These are phyloP conservation scores for Standfussiana lucernea DNA, from an alignment of 2,888 invertebrate species.

Conservation along the genomic window DNA sequence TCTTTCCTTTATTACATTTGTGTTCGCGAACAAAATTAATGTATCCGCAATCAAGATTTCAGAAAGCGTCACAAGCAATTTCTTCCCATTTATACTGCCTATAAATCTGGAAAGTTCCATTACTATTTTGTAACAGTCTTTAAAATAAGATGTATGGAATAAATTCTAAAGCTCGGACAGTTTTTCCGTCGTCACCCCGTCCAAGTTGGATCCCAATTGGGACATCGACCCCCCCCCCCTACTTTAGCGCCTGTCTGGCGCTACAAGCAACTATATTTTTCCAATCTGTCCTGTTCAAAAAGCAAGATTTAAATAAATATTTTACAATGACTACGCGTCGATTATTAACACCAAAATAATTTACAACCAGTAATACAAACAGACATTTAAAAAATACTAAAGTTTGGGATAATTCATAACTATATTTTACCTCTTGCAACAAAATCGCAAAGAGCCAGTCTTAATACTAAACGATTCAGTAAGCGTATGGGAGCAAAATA, in stretches of 20 bases:
- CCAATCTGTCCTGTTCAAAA: slow-evolving; percentile 63
- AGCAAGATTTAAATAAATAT: slow-evolving; percentile 62
- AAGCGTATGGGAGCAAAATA: slow-evolving; percentile 67
- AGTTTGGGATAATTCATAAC: not conserved
- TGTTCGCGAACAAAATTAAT: slow-evolving; percentile 54
- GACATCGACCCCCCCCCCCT: slow-evolving; percentile 82
- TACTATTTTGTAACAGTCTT: slow-evolving; percentile 59
- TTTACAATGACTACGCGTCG: not conserved
- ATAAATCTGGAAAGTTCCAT: slow-evolving; percentile 58
- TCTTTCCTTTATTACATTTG: slow-evolving; percentile 21
- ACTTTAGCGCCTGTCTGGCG: slow-evolving; percentile 80
- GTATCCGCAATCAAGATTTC: slow-evolving; percentile 59
- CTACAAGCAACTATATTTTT: slow-evolving; percentile 74
- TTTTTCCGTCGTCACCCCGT: slow-evolving; percentile 75
- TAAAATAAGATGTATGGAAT: slow-evolving; percentile 60
- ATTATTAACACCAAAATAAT: not conserved
- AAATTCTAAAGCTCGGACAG: slow-evolving; percentile 69
- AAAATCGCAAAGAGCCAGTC: slow-evolving; percentile 27
- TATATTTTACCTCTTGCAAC: not conserved
- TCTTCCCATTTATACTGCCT: slow-evolving; percentile 32
- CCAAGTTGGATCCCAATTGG: slow-evolving; percentile 80
- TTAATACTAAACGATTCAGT: slow-evolving; percentile 45
- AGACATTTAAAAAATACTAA: not conserved
- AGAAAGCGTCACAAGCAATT: slow-evolving; percentile 28
- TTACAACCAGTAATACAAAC: not conserved